phyloP scores from a whole-genome alignment of 1,140 invertebrate species.

The Caenorhabditis elegans region DNA sequence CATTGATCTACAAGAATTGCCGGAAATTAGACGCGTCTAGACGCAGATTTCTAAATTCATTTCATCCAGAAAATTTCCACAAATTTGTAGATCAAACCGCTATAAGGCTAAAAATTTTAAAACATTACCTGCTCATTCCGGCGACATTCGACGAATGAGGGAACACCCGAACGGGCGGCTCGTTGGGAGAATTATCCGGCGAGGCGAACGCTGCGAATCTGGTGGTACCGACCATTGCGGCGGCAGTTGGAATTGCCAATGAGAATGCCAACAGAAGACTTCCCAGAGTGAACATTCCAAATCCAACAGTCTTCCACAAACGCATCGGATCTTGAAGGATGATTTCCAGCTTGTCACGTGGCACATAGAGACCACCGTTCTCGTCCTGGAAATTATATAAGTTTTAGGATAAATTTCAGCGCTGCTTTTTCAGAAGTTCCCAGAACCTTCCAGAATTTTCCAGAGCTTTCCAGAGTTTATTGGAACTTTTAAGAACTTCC shows the following conservation, averaged over 20 bases:
- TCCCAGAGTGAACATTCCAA: slow-evolving; percentile 61
- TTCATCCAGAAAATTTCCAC: too few relatives aligned
- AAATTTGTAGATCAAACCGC: too few relatives aligned
- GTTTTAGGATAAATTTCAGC: too few relatives aligned
- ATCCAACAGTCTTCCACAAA: slow-evolving; percentile 60
- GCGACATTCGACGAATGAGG: slow-evolving; percentile 6
- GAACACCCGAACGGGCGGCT: slow-evolving; percentile 62
- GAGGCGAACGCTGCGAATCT: slow-evolving; percentile 56
- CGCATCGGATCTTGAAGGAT: slow-evolving; percentile 63
- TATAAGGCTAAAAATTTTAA: background rate
- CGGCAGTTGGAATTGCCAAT: slow-evolving; percentile 61
- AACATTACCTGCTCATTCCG: slow-evolving; percentile 9
- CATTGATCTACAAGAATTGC: too few relatives aligned
- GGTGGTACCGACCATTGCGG: slow-evolving; percentile 53
- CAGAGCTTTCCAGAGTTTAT: too few relatives aligned
- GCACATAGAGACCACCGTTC: slow-evolving; percentile 63
- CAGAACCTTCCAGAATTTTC: too few relatives aligned
- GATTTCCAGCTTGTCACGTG: slow-evolving; percentile 59
- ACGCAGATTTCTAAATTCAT: too few relatives aligned
- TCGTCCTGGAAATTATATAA: slow-evolving; percentile 52
- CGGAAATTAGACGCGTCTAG: too few relatives aligned
- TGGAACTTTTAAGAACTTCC: too few relatives aligned
- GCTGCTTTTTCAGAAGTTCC: too few relatives aligned
- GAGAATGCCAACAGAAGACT: slow-evolving; percentile 60
- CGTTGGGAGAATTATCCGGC: slow-evolving; percentile 64